These are phyloP conservation scores for Drosophila meridiana DNA, from an alignment of 2,888 invertebrate species.

Conservation along the genomic window DNA sequence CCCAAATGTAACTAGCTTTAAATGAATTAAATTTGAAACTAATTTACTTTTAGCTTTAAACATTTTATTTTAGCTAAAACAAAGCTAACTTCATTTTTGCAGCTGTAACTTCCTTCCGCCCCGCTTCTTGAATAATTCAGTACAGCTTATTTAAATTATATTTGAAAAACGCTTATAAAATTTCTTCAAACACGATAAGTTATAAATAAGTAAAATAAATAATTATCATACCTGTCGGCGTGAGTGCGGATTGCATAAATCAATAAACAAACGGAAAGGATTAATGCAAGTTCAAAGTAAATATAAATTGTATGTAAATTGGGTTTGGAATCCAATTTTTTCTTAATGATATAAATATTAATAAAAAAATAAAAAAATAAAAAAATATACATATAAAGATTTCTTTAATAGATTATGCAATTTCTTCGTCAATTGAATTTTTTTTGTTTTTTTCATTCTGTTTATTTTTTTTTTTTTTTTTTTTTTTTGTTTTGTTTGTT, in stretches of 20 bases:
- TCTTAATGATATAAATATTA: background rate
- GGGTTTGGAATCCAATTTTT: background rate
- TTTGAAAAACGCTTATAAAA: background rate
- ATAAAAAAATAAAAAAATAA: background rate
- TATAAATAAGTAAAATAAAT: conserved; percentile 7
- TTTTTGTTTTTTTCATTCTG: conserved; percentile 18
- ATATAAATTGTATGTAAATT: conserved; percentile 24
- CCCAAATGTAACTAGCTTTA: no score
- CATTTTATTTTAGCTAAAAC: background rate
- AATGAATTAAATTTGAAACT: no score
- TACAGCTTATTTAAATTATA: conserved; percentile 3
- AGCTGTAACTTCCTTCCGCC: background rate
- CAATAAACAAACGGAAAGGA: conserved; percentile 26
- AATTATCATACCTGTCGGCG: conserved; percentile 23
- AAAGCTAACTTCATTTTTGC: background rate
- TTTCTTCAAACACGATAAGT: background rate
- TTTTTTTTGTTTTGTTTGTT: conserved; percentile 37
- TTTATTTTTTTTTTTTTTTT: conserved; percentile 24
- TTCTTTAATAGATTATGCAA: conserved; percentile 27
- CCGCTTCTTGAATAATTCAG: background rate
- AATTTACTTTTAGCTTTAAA: background rate
- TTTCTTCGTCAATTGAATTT: conserved; percentile 21
- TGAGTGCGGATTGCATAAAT: conserved; percentile 27
- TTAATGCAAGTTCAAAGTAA: conserved; percentile 25
- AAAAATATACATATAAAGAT: conserved; percentile 4